Base-by-base conservation (phyloP, 2,888 invertebrate genomes). In the Hypomecis atomaria region DNA sequence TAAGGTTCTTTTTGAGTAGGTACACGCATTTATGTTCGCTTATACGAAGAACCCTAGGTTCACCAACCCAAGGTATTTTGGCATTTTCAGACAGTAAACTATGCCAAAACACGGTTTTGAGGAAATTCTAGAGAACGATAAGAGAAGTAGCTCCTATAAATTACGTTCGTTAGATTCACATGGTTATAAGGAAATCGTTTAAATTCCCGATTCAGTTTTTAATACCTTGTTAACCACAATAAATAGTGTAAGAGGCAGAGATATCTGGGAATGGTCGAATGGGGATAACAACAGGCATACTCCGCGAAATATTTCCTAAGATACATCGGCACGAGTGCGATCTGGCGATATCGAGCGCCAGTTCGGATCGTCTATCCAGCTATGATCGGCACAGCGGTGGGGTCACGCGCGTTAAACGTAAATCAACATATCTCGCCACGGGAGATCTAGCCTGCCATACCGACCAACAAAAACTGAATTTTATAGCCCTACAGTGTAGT, bases 321-420 rank as follows among this genome's bases (percentile, higher is more conserved):
- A 91, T 91, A 86, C 87, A 89, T 89, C 88, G 87, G 88, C 89
- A 89, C 90, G 90, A 90, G 89, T 85, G 85, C 89, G 91, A 91
- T 92, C 85, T 84, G 86, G 82, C 85, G 92, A 92, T 92, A 91
- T 88, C 89, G 82, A 81, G 86, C 86, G 85, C 82, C 82, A 87
- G 87, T 88, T 84, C 83, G 88, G 89, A 90, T 91, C 90, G 89
- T 89, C 90, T 92, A 92, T 92, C 92, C 88, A 87, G 75, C 89
- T 90, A 90, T 90, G 90, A 92, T 91, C 92, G 90, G 86, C 84
- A 86, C 81, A 83, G 88, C 82, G 86, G 87, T 88, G 87, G 81
- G 92, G 92, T 92, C 92, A 92, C 89, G 92, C 89, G 89, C 90
- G 89, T 87, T 90, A 87, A 91, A 90, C 92, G 92, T 92, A 92